Evolutionary conservation across 2,113 vertebrate genomes (phyloP).

Genomic region (Cromileptes altivelis): DNA sequence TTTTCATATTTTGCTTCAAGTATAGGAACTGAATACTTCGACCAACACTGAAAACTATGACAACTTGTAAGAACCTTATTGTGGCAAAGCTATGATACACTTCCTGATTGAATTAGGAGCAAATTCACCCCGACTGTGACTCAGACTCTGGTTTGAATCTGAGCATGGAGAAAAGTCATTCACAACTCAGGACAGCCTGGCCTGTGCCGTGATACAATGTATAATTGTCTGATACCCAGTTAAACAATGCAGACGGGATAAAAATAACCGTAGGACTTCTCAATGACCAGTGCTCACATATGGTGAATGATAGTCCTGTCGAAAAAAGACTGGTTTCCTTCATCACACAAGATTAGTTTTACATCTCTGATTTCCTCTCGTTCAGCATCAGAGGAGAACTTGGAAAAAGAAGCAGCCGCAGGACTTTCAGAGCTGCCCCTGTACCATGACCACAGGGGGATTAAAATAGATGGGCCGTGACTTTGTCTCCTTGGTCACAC

Average conservation of each 20-base stretch:
- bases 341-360: slow-evolving; percentile 28
- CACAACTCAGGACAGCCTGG: neutral
- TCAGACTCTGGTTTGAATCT: slow-evolving; percentile 8
- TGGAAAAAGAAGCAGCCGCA: slow-evolving; percentile 60
- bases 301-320: neutral
- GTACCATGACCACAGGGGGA: slow-evolving; percentile 53
- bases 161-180: slow-evolving; percentile 9
- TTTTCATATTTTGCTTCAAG: too few relatives aligned
- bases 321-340: slow-evolving; percentile 8
- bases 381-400: slow-evolving; percentile 38
- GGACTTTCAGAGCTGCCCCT: slow-evolving; percentile 45
- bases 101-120: slow-evolving; percentile 15
- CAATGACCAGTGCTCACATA: neutral
- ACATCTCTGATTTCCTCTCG: slow-evolving; percentile 34
- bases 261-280: slow-evolving; percentile 8
- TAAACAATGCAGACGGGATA: neutral
- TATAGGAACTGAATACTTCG: neutral
- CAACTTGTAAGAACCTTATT: neutral
- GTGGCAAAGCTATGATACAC: neutral
- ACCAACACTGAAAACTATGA: neutral
- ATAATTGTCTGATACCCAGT: neutral
- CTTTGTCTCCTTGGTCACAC: slow-evolving; percentile 65
- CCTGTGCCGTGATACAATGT: neutral
- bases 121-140: neutral
- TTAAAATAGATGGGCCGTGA: slow-evolving; percentile 77